phyloP scores from a whole-genome alignment of 2,888 invertebrate species.

The Anagyrus pseudococci region DNA sequence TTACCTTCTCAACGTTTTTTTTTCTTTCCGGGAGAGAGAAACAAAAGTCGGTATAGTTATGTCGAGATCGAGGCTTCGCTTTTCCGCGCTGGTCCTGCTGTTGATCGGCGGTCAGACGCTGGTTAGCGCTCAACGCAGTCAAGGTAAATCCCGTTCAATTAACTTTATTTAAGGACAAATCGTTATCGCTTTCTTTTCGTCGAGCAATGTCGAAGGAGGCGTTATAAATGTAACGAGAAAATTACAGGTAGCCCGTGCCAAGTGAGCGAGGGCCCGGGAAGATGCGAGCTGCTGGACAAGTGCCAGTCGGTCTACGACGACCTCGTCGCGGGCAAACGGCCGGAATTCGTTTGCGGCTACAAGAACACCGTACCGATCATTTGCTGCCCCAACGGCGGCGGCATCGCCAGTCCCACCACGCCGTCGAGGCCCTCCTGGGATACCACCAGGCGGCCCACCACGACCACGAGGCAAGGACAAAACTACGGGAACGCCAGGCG shows the following conservation, averaged over 20 bases:
- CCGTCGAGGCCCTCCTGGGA: constrained; percentile 6
- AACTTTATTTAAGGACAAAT: too few species aligned
- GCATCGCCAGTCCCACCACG: neutral
- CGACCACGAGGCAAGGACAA: constrained; percentile 8
- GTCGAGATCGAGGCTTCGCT: too few species aligned
- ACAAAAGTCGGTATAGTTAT: too few species aligned
- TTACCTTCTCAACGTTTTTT: too few species aligned
- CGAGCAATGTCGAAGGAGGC: too few species aligned
- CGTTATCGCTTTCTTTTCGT: too few species aligned
- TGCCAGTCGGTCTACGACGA: constrained; percentile 46
- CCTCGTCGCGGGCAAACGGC: constrained; percentile 45
- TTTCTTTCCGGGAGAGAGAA: too few species aligned
- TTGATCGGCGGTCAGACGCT: too few species aligned
- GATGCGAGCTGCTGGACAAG: constrained; percentile 41
- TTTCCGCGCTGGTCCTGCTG: too few species aligned
- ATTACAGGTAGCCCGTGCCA: constrained; percentile 38
- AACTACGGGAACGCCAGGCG: constrained; percentile 6
- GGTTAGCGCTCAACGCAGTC: too few species aligned
- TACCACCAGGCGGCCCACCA: neutral
- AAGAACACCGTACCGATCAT: constrained; percentile 44
- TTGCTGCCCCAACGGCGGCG: constrained; percentile 48
- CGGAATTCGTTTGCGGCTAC: constrained; percentile 45
- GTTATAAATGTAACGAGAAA: too few species aligned
- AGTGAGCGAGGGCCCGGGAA: constrained; percentile 39
- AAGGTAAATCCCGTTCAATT: too few species aligned